Evolutionary conservation across 2,797 vertebrate genomes (phyloP).

Genomic region (Micromesistius poutassou): DNA sequence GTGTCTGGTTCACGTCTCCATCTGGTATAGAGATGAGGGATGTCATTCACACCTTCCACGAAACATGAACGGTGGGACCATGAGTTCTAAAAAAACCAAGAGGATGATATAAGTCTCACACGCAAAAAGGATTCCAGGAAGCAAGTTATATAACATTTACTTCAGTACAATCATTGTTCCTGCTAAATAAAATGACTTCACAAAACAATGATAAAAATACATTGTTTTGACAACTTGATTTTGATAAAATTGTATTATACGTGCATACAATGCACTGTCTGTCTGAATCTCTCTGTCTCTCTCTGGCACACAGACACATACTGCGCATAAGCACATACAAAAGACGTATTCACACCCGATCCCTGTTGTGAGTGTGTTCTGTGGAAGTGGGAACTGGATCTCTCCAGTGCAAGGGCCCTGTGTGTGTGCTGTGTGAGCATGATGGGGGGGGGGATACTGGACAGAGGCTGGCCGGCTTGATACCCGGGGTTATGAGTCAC

Average conservation of each 20-base stretch:
- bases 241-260: not conserved
- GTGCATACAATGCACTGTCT: slow-evolving; percentile 2
- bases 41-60: not conserved
- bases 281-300: not conserved
- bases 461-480: slow-evolving; percentile 51
- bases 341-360: not conserved
- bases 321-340: not conserved
- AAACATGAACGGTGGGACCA: not conserved
- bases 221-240: not conserved
- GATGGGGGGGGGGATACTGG: slow-evolving; percentile 46
- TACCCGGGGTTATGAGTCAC: slow-evolving; percentile 69
- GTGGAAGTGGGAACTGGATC: not conserved
- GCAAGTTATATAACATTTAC: not conserved
- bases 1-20: not conserved
- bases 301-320: not conserved
- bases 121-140: not conserved
- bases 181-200: not conserved
- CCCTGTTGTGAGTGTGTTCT: not conserved
- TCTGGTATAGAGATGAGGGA: not conserved
- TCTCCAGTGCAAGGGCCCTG: not conserved
- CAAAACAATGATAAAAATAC: not conserved
- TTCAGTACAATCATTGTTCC: not conserved
- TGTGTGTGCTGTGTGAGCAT: slow-evolving; percentile 6
- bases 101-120: not conserved
- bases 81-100: not conserved